Evolutionary conservation across 2,797 vertebrate species (phyloP).

Genomic region (Betta splendens): DNA sequence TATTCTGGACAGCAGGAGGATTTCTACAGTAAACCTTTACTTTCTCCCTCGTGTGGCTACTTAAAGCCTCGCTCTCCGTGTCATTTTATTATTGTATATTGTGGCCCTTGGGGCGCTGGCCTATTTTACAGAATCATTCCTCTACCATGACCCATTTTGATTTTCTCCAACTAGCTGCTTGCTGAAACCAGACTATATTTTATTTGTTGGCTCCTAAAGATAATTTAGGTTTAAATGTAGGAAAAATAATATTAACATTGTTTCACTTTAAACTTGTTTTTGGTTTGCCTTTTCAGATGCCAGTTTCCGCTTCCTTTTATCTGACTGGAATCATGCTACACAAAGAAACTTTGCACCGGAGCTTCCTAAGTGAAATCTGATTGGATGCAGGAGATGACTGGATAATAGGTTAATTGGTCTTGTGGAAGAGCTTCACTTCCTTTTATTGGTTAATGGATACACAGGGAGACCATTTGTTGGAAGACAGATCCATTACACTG

Average conservation of each 20-base stretch:
- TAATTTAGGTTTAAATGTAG: too few species aligned
- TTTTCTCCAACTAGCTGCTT: slow-evolving; percentile 11
- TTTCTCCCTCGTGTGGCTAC: slow-evolving; percentile 2
- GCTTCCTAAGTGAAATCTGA: slow-evolving; percentile 31
- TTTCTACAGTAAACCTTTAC: slow-evolving; percentile 4
- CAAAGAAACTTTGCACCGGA: slow-evolving; percentile 17
- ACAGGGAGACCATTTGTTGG: slow-evolving; percentile 27
- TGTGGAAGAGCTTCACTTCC: slow-evolving; percentile 34
- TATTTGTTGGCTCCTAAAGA: not conserved
- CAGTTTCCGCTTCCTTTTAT: not conserved
- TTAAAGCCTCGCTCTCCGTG: slow-evolving; percentile 9
- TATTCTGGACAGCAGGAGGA: not conserved
- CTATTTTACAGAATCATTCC: slow-evolving; percentile 21
- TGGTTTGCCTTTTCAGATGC: slow-evolving; percentile 1
- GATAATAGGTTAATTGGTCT: slow-evolving; percentile 48
- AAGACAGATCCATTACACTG: slow-evolving; percentile 38
- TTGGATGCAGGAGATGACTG: slow-evolving; percentile 36
- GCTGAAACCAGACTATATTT: slow-evolving; percentile 7
- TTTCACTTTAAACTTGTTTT: too few species aligned
- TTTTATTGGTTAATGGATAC: slow-evolving; percentile 54
- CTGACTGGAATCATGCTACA: slow-evolving; percentile 13
- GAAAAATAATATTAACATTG: too few species aligned
- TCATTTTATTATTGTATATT: slow-evolving; percentile 32
- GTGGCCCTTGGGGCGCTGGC: slow-evolving; percentile 6
- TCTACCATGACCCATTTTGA: slow-evolving; percentile 10